Percentiles rank a stretch among this genome's conserved stretches.
Evolutionary conservation across 2,797 vertebrate species (phyloP).

Genomic region (Sebastiscus albofasciatus): DNA sequence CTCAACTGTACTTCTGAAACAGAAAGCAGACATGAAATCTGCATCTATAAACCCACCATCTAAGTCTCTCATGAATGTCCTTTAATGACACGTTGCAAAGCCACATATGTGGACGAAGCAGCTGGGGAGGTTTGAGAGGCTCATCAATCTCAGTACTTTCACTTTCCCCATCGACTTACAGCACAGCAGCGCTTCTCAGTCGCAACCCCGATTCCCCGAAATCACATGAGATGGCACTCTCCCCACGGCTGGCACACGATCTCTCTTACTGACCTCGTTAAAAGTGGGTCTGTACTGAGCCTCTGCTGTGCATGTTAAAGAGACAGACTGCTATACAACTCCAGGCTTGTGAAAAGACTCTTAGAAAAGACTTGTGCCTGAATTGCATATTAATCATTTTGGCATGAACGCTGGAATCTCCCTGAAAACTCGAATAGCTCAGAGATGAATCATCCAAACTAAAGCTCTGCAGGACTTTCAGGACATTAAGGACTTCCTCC

Average conservation of each 20-base stretch:
- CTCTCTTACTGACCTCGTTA: background rate
- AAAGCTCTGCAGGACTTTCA: background rate
- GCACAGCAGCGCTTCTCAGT: background rate
- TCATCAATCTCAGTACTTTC: background rate
- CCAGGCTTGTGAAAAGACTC: background rate
- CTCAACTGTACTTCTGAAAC: background rate
- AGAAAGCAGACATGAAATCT: background rate
- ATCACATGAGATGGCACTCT: background rate
- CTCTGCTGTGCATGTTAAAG: background rate
- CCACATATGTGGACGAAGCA: background rate
- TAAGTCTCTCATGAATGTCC: background rate
- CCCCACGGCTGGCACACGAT: background rate
- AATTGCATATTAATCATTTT: background rate
- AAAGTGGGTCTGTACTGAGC: rapidly evolving
- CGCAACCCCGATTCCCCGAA: constrained; percentile 34
- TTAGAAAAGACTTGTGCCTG: background rate
- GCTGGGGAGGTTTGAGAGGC: background rate
- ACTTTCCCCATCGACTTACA: rapidly evolving
- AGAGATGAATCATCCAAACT: background rate
- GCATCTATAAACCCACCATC: background rate
- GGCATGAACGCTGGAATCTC: background rate
- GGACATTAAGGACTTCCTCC: background rate
- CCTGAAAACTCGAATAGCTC: background rate
- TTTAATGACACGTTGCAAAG: rapidly evolving
- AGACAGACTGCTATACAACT: background rate